phyloP scores from a whole-genome alignment of 1,140 invertebrate species.

The Zaprionus capensis region DNA sequence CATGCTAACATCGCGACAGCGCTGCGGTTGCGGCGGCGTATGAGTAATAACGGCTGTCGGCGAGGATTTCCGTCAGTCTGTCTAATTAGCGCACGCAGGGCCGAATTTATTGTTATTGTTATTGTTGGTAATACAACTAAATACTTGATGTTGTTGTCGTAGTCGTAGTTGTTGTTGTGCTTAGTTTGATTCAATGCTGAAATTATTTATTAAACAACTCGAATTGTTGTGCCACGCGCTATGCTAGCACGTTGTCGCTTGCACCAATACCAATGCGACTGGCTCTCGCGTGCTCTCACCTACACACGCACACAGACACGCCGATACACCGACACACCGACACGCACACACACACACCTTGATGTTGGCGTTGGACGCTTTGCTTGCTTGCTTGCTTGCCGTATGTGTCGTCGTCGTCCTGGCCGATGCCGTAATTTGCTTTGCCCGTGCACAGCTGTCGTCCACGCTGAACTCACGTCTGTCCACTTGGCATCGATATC shows the following conservation, averaged over 20 bases:
- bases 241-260: conserved; percentile 59
- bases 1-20: conserved; percentile 61
- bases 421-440: conserved; percentile 76
- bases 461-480: background rate
- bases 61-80: conserved; percentile 15
- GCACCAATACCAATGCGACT: conserved; percentile 54
- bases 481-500: conserved; percentile 1
- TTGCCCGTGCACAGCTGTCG: conserved; percentile 33
- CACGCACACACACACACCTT: conserved; percentile 31
- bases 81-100: conserved; percentile 18
- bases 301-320: conserved; percentile 19
- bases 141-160: conserved; percentile 6
- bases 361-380: conserved; percentile 72
- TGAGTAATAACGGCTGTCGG: conserved; percentile 35
- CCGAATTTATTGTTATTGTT: conserved; percentile 25
- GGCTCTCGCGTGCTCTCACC: conserved; percentile 67
- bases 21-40: conserved; percentile 60
- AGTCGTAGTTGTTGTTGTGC: conserved; percentile 26
- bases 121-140: conserved; percentile 15
- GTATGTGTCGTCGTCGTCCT: conserved; percentile 55
- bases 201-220: conserved; percentile 70
- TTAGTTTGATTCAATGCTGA: conserved; percentile 50
- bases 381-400: conserved; percentile 69
- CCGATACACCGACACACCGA: conserved; percentile 9
- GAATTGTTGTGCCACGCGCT: conserved; percentile 53